Evolutionary conservation across 2,888 invertebrate genomes (phyloP).

Genomic region (Carcina quercana): DNA sequence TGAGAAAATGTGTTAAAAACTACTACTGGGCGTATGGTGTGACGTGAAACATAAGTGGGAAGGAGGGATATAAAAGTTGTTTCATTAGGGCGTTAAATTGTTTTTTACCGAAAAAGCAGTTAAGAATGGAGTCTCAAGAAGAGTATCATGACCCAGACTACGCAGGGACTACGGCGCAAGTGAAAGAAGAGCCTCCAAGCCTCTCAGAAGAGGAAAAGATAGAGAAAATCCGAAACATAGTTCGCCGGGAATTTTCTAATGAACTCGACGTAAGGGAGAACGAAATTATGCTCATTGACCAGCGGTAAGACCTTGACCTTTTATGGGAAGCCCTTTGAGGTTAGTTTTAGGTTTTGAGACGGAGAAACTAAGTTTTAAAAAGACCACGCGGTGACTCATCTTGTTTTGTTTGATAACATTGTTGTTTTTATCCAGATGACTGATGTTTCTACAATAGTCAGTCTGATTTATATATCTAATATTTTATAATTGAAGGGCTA

Average conservation of each 20-base stretch:
- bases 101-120: constrained; percentile 31
- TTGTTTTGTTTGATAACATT: constrained; percentile 1
- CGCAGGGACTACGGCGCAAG: constrained; percentile 36
- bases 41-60: constrained; percentile 15
- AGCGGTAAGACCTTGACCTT: constrained; percentile 53
- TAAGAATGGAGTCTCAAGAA: constrained; percentile 51
- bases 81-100: constrained; percentile 37
- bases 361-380: background rate
- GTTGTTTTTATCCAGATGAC: no score
- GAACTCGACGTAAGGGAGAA: constrained; percentile 81
- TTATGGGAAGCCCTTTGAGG: constrained; percentile 3
- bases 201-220: constrained; percentile 52
- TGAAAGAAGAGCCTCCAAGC: constrained; percentile 34
- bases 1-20: constrained; percentile 18
- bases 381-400: constrained; percentile 5
- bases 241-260: constrained; percentile 81
- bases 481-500: no score
- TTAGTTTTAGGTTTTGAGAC: constrained; percentile 3
- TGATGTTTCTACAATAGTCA: no score
- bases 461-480: no score
- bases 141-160: constrained; percentile 78
- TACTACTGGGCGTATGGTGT: constrained; percentile 12
- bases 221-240: constrained; percentile 74
- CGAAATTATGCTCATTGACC: constrained; percentile 81
- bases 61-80: constrained; percentile 21